phyloP scores from a whole-genome alignment of 2,113 vertebrate genomes.

The Dermatemys mawii region DNA sequence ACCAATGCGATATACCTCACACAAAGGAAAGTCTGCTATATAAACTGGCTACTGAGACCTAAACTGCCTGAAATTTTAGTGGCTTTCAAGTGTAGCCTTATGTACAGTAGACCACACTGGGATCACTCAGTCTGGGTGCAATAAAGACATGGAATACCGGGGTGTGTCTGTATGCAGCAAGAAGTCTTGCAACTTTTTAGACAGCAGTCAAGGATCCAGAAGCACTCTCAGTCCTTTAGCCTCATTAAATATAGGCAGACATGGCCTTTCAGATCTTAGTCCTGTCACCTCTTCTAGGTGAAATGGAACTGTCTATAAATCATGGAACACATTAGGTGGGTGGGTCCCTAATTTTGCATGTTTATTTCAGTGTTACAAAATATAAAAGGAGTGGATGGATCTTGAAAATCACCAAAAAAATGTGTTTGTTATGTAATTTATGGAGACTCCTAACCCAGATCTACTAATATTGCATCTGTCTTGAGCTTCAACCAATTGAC shows the following conservation, averaged over 20 bases:
- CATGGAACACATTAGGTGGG: background rate
- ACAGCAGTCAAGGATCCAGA: background rate
- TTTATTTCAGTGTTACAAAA: too few relatives aligned
- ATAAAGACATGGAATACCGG: background rate
- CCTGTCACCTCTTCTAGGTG: background rate
- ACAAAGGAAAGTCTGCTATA: background rate
- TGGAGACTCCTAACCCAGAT: background rate
- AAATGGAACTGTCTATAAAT: background rate
- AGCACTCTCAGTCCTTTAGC: background rate
- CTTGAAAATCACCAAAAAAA: background rate
- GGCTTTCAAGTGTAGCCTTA: background rate
- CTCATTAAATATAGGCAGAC: background rate
- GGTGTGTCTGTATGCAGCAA: background rate
- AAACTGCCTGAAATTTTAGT: background rate
- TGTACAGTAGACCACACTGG: background rate
- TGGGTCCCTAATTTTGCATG: background rate
- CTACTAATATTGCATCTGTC: background rate
- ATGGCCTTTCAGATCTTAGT: background rate
- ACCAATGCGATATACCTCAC: background rate
- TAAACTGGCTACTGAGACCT: background rate
- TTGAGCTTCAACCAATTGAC: background rate
- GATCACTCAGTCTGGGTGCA: background rate
- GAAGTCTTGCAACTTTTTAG: background rate
- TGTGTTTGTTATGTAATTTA: background rate
- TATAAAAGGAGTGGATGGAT: background rate